Evolutionary conservation across 1,140 invertebrate genomes (phyloP), one percentile per base, ranked within the genome.

Genomic region (Drosophila repletoides): DNA sequence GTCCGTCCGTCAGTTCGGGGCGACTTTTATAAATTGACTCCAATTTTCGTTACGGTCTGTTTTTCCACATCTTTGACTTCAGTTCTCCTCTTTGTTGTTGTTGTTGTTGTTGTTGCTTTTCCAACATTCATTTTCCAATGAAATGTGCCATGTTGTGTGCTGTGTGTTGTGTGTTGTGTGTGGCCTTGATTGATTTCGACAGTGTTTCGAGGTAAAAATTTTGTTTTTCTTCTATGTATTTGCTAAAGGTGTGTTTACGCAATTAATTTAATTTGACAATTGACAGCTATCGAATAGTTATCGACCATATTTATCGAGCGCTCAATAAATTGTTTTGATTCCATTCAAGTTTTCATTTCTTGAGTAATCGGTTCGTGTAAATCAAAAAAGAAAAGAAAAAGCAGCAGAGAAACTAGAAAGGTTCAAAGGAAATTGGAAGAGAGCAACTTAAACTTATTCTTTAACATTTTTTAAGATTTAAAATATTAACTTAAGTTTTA

Each of bases 1-100:
- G n/a, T n/a, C n/a, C n/a, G n/a, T n/a, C n/a, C n/a, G n/a, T n/a
- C n/a, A n/a, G n/a, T 79, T 46, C 60, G 19, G 29, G 31, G 48
- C 76, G 73, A 71, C 72, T 83, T 84, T 84, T 75, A 84, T 84
- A 84, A 84, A 84, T 84, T 84, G 80, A 74, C 80, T 86, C 49
- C 69, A 74, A 86, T 84, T 74, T 84, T 72, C 60, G 65, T 77
- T 83, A 73, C 73, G 74, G 64, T 77, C 53, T 65, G 55, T 72
- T 77, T 75, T 75, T 49, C 49, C 65, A 80, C 72, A 70, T 81
- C 34, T 59, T 55, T 58, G 29, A 59, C 26, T 43, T 29, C 29
- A 22, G 29, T 10, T 56, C 24, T 49, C 21, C 26, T 19, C 56
- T 10, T 70, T 38, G 12, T 9, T 48, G 5, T 21, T 65, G 34